phyloP scores from a whole-genome alignment of 2,113 vertebrate species.

The Propithecus coquereli region DNA sequence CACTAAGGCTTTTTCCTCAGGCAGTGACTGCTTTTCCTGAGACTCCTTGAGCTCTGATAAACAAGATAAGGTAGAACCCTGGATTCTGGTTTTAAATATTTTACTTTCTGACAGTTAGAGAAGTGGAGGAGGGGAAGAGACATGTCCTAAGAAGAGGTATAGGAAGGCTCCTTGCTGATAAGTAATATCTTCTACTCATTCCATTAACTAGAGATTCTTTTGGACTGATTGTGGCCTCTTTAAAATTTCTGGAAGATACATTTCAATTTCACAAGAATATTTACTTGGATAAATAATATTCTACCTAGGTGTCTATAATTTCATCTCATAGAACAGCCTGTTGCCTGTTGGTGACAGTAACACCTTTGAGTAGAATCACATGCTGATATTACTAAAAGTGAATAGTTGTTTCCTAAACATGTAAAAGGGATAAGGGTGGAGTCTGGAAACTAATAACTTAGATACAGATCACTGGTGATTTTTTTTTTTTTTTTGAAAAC shows the following conservation, averaged over 20 bases:
- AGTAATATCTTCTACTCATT: background rate
- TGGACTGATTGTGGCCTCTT: background rate
- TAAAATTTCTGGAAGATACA: background rate
- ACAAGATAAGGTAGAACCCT: background rate
- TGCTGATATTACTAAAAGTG: background rate
- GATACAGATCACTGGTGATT: background rate
- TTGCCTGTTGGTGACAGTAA: background rate
- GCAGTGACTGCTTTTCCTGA: background rate
- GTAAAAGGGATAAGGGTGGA: background rate
- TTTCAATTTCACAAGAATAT: constrained; percentile 5
- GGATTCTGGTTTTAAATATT: background rate
- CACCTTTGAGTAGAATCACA: background rate
- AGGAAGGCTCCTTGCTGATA: background rate
- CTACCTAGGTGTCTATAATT: constrained; percentile 6
- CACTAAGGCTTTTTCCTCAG: background rate
- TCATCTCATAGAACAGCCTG: background rate
- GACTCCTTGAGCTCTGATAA: background rate
- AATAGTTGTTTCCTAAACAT: background rate
- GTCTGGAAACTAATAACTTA: background rate
- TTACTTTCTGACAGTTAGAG: background rate
- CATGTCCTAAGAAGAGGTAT: background rate
- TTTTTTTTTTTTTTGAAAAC: background rate
- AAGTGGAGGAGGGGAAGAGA: background rate
- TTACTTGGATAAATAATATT: constrained; percentile 7
- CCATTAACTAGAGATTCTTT: background rate